These are phyloP conservation scores for Amphibalanus amphitrite DNA, from an alignment of 1,140 invertebrate genomes.

Conservation along the genomic window DNA sequence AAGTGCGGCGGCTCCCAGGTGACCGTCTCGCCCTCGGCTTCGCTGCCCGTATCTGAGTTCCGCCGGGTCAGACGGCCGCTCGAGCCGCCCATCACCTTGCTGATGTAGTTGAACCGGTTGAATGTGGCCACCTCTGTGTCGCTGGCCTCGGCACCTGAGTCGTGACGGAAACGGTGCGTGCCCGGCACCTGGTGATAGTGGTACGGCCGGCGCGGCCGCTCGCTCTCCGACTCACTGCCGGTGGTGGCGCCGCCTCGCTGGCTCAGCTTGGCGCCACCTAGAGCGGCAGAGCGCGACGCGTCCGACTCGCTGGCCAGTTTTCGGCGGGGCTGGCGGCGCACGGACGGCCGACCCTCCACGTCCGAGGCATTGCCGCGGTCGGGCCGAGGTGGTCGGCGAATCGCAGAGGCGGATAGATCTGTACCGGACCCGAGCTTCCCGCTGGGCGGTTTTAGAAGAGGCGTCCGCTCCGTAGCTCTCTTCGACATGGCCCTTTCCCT, in stretches of 20 bases:
- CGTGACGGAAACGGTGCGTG: neutral
- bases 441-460: neutral
- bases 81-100: neutral
- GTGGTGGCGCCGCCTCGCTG: neutral
- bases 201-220: neutral
- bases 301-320: neutral
- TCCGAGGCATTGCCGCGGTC: neutral
- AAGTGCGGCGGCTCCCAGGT: neutral
- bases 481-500: neutral
- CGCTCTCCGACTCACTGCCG: neutral
- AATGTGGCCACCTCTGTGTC: neutral
- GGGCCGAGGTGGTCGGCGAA: too few relatives aligned
- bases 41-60: neutral
- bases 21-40: neutral
- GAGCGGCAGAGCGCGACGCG: too few relatives aligned
- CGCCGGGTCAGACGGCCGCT: neutral
- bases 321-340: neutral
- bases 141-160: neutral
- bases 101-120: slow-evolving; percentile 3
- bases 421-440: neutral
- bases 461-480: neutral
- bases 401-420: too few relatives aligned
- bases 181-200: slow-evolving; percentile 1
- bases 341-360: neutral
- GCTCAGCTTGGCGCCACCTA: too few relatives aligned